Percentiles rank a stretch among this genome's conserved stretches.
These are phyloP conservation scores for Oryzias celebensis DNA, from an alignment of 2,113 vertebrate species.

Conservation along the genomic window DNA sequence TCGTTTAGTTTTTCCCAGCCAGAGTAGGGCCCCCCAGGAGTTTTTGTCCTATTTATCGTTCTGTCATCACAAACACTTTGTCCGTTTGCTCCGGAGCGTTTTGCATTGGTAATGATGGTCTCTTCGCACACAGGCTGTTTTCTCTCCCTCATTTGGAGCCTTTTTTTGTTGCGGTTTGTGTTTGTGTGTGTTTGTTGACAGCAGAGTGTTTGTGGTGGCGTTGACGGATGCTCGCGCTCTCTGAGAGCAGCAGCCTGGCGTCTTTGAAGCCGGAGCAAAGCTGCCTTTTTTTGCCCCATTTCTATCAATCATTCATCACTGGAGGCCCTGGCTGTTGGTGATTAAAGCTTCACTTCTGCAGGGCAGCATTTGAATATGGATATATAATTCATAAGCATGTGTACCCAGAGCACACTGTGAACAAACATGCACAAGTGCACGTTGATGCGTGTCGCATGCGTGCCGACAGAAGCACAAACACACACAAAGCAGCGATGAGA, in stretches of 20 bases:
- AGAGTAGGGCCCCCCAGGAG: constrained; percentile 43
- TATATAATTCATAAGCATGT: constrained; percentile 77
- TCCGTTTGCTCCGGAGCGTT: constrained; percentile 64
- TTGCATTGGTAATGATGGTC: constrained; percentile 60
- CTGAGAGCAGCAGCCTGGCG: constrained; percentile 51
- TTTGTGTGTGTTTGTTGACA: constrained; percentile 54
- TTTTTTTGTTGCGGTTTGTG: constrained; percentile 9
- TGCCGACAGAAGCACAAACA: constrained; percentile 18
- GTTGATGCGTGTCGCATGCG: constrained; percentile 20
- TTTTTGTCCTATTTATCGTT: constrained; percentile 69
- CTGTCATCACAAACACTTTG: constrained; percentile 62
- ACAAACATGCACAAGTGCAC: constrained; percentile 26
- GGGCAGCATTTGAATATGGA: constrained; percentile 76
- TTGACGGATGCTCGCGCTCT: constrained; percentile 61
- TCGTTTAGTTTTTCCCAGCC: constrained; percentile 23
- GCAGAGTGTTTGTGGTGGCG: constrained; percentile 50
- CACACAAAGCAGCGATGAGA: background rate
- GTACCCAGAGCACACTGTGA: constrained; percentile 27
- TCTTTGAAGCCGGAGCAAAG: constrained; percentile 77
- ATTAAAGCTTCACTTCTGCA: constrained; percentile 78
- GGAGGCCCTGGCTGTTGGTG: constrained; percentile 74
- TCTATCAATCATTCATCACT: constrained; percentile 83
- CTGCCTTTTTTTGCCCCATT: constrained; percentile 73
- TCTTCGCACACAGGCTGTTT: constrained; percentile 48
- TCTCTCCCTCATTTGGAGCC: constrained; percentile 42